Evolutionary conservation across 2,888 invertebrate species (phyloP).

Genomic region (Apotomis turbidana): DNA sequence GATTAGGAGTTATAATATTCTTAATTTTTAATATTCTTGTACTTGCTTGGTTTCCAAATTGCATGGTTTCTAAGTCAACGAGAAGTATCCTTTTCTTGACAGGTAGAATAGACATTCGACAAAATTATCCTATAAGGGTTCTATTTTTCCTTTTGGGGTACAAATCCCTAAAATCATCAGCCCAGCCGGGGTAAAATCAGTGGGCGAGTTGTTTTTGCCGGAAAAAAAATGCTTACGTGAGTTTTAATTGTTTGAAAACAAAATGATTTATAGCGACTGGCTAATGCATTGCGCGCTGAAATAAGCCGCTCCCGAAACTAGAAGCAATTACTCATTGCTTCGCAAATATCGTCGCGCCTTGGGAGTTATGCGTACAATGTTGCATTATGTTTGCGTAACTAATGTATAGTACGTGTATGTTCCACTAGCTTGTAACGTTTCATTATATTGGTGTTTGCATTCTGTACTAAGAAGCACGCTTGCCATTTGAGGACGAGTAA

Average conservation of each 20-base stretch:
- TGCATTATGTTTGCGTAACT: slow-evolving; percentile 28
- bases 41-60: too few species aligned
- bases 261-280: slow-evolving; percentile 21
- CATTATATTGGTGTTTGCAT: background rate
- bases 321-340: slow-evolving; percentile 26
- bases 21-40: too few species aligned
- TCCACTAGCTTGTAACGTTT: background rate
- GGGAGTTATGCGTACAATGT: slow-evolving; percentile 13
- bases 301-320: slow-evolving; percentile 24
- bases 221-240: slow-evolving; percentile 7
- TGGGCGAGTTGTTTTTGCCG: background rate
- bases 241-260: slow-evolving; percentile 27
- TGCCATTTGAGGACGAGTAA: too few species aligned
- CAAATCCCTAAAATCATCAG: background rate
- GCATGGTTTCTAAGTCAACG: too few species aligned
- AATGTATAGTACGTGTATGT: slow-evolving; percentile 12
- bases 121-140: too few species aligned
- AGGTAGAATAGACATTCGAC: too few species aligned
- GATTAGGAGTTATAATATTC: too few species aligned
- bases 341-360: slow-evolving; percentile 36
- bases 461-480: too few species aligned
- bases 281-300: slow-evolving; percentile 18
- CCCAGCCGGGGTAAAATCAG: background rate
- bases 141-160: background rate
- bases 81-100: too few species aligned